These are phyloP conservation scores for Agapetus fuscipes DNA, from an alignment of 2,888 invertebrate species.

Conservation along the genomic window DNA sequence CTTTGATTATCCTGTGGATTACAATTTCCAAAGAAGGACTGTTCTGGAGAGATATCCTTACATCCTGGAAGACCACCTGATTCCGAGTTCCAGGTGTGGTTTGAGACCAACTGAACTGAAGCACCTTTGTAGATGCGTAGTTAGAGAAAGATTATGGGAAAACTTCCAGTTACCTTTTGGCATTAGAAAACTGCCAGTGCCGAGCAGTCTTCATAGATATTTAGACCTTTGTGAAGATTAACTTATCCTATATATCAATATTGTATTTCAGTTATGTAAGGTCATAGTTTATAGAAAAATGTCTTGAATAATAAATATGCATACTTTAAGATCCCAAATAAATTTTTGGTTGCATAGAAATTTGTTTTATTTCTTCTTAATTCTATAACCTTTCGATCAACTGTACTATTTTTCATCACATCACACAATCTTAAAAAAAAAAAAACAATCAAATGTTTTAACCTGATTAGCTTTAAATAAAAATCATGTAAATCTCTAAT, in stretches of 20 bases:
- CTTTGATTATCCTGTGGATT: slow-evolving; percentile 34
- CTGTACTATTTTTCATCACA: too few relatives aligned
- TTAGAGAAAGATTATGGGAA: slow-evolving; percentile 54
- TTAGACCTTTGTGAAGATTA: slow-evolving; percentile 65
- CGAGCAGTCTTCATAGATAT: slow-evolving; percentile 56
- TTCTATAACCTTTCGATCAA: too few relatives aligned
- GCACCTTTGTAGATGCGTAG: slow-evolving; percentile 63
- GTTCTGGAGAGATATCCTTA: slow-evolving; percentile 38
- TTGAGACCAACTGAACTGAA: slow-evolving; percentile 58
- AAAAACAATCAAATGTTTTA: too few relatives aligned
- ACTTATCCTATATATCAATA: slow-evolving; percentile 21
- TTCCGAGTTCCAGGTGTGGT: slow-evolving; percentile 53
- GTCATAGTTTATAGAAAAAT: too few relatives aligned
- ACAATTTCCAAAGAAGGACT: slow-evolving; percentile 38
- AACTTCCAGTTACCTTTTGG: slow-evolving; percentile 69
- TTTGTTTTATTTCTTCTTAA: too few relatives aligned
- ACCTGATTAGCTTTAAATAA: too few relatives aligned
- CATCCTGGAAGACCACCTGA: slow-evolving; percentile 47
- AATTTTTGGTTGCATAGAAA: too few relatives aligned
- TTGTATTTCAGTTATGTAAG: too few relatives aligned
- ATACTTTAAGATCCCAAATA: too few relatives aligned
- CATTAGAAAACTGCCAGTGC: slow-evolving; percentile 58
- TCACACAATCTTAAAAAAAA: too few relatives aligned
- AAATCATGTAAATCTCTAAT: too few relatives aligned
- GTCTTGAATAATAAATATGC: not conserved